phyloP scores from a whole-genome alignment of 2,797 vertebrate species.

The Gymnopithys bicolor region DNA sequence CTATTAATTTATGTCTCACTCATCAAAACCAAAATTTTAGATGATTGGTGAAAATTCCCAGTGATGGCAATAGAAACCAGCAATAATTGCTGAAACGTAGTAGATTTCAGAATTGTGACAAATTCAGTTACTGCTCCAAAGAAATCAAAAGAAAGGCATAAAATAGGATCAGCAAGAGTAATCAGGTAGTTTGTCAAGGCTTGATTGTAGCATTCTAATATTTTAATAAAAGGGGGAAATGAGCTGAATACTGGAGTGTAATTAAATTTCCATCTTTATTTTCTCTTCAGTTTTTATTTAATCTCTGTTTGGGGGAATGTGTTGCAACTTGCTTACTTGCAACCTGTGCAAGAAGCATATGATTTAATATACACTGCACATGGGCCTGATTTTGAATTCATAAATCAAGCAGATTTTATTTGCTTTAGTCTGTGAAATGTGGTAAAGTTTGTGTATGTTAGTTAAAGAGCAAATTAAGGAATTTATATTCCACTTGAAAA shows the following conservation, averaged over 20 bases:
- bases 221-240: background rate
- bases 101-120: background rate
- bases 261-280: background rate
- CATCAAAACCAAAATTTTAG: background rate
- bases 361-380: background rate
- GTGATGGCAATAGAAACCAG: background rate
- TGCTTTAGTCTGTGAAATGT: background rate
- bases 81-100: background rate
- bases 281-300: background rate
- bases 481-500: background rate
- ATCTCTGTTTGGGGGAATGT: background rate
- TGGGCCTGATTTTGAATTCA: background rate
- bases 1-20: background rate
- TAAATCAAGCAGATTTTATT: background rate
- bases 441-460: background rate
- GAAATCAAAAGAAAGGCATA: background rate
- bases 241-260: background rate
- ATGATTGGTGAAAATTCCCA: background rate
- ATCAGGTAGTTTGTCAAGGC: background rate
- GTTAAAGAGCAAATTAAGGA: background rate
- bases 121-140: background rate
- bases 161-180: background rate
- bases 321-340: background rate
- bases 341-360: background rate
- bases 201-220: background rate